These are phyloP conservation scores for Molossus molossus DNA, from an alignment of 2,797 vertebrate species.

Conservation along the genomic window DNA sequence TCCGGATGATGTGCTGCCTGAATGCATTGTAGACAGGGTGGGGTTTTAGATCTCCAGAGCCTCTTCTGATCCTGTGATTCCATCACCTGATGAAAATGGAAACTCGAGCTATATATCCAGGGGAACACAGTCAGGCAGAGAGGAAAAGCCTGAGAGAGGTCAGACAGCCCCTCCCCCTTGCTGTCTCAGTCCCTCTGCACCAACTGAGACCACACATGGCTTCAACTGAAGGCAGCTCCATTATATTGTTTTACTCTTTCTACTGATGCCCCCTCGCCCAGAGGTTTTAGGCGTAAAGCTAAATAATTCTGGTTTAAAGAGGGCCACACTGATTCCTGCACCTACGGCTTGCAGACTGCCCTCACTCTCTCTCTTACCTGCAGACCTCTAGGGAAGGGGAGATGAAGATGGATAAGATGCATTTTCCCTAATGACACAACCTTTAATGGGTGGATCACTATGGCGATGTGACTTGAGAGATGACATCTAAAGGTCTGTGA, in stretches of 20 bases:
- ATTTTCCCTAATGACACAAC: neutral
- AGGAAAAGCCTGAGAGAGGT: neutral
- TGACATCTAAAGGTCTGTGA: neutral
- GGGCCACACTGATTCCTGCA: neutral
- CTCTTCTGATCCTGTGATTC: constrained; percentile 12
- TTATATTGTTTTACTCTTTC: neutral
- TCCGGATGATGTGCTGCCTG: neutral
- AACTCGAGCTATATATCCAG: neutral
- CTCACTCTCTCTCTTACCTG: neutral
- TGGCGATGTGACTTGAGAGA: neutral
- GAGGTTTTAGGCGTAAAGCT: neutral
- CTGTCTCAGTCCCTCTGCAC: neutral
- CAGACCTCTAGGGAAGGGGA: neutral
- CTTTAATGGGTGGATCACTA: neutral
- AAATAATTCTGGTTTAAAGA: neutral
- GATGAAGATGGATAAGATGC: neutral
- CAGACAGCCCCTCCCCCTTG: neutral
- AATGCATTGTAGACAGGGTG: too few species aligned
- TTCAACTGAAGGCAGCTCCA: neutral
- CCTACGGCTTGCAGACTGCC: neutral
- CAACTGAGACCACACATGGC: neutral
- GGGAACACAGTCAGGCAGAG: neutral
- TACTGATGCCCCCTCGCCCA: neutral
- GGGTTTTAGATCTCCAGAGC: neutral
- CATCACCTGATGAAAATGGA: neutral